Evolutionary conservation across 2,888 invertebrate species (phyloP), one percentile per base, ranked within the genome.

Genomic region (Synanthedon andrenaeformis): DNA sequence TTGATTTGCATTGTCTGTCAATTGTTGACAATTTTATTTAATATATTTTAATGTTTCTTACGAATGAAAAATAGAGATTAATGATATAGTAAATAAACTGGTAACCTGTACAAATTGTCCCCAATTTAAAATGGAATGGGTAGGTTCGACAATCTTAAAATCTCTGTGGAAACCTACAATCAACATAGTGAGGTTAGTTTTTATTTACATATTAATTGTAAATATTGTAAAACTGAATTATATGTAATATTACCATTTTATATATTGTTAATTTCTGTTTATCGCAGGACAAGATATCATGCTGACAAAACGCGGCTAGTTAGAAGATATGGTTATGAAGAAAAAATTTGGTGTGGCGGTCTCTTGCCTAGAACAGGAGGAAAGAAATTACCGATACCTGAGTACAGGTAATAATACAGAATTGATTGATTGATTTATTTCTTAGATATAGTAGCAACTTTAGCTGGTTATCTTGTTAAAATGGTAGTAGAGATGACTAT

Each of bases 291-390:
- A 23, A 70, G 92, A 59, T 91, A 92, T 74, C 89, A 92, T 80
- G 88, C 91, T 54, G 90, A 91, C 56, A 90, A 90, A 82, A 62
- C 92, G 2, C 91, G 91, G 3, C 64, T 91, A 11, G 67, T 93
- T 3, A 88, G 92, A 54, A 89, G 94, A 62, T 90, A 92, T 70
- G 96, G 95, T 1, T 94, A 93, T 64, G 72, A 90, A 58, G 94
- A 96, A 51, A 83, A 81, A 58, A 79, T 95, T 51, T 84, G 92
- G 64, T 87, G 88, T 64, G 84, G 85, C 56, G 96, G 96, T 1
- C 64, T 92, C 28, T 76, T 96, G 54, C 95, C 96, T 0, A 91
- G 93, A 64, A 68, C 88, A 45, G 83, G 89, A 55, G 88, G 89
- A 2, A 87, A 74, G 41, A 77, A 79, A 54, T 70, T 90, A 4